phyloP scores from a whole-genome alignment of 2,888 invertebrate species.

The Xestia sexstrigata region DNA sequence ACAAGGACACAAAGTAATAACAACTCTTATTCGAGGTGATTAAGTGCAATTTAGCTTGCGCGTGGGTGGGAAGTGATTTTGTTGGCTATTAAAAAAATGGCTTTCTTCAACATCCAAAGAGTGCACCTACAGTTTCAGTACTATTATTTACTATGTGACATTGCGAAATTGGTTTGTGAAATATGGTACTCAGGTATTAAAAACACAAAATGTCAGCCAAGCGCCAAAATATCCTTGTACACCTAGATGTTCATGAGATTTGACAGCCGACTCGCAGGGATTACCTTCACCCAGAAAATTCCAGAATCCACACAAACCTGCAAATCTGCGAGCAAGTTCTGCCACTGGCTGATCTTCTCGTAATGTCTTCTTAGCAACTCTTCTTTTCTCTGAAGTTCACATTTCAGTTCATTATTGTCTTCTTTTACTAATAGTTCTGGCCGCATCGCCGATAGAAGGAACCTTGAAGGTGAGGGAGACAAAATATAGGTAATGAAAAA shows the following conservation, averaged over 20 bases:
- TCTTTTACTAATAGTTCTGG: conserved; percentile 98
- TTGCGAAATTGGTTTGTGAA: no score
- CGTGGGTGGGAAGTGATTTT: no score
- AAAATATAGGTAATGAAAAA: not conserved
- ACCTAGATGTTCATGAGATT: not conserved
- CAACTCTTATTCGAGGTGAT: no score
- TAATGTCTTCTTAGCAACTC: conserved; percentile 96
- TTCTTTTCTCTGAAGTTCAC: conserved; percentile 97
- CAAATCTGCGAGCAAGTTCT: conserved; percentile 95
- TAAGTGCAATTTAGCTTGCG: no score
- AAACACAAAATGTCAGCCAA: not conserved
- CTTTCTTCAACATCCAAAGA: no score
- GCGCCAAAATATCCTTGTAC: conserved; percentile 2
- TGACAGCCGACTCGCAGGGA: not conserved
- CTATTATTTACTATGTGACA: no score
- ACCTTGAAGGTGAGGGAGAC: conserved; percentile 76
- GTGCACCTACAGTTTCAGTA: no score
- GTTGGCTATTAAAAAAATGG: no score
- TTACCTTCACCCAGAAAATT: not conserved
- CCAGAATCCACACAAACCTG: conserved; percentile 82
- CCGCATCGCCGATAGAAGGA: conserved; percentile 96
- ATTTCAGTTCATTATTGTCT: conserved; percentile 96
- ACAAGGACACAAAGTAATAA: no score
- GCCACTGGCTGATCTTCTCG: conserved; percentile 98
- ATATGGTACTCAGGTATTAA: no score